Conservation (phyloP, 2,888 invertebrate genomes). For the Ametastegia equiseti region DNA sequence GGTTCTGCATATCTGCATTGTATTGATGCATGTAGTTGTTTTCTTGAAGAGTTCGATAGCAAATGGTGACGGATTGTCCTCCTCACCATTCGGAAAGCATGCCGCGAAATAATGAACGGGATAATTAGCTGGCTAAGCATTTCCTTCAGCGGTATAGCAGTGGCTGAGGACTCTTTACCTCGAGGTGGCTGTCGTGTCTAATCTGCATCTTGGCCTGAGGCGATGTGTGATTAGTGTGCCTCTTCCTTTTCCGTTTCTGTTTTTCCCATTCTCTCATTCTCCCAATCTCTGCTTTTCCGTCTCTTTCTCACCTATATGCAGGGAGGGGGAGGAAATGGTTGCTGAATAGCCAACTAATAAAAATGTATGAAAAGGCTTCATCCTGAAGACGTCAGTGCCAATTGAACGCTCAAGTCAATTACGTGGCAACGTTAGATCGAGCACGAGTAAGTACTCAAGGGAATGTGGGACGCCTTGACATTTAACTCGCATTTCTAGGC, state of each 20-base stretch:
- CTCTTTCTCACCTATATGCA: background rate
- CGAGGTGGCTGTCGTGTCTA: conserved; percentile 49
- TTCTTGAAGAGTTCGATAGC: background rate
- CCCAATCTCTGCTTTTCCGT: background rate
- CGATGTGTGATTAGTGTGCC: conserved; percentile 34
- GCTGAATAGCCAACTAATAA: conserved; percentile 12
- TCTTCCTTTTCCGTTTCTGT: background rate
- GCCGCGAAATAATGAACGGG: conserved; percentile 48
- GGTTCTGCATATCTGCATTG: too few relatives aligned
- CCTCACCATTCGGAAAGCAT: conserved; percentile 11
- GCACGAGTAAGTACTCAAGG: conserved; percentile 13
- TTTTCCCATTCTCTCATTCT: background rate
- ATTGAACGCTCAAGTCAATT: conserved; percentile 2
- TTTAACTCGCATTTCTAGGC: conserved; percentile 11
- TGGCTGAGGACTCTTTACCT: conserved; percentile 4
- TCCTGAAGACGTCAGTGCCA: background rate
- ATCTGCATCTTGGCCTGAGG: conserved; percentile 51
- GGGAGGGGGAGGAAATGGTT: background rate
- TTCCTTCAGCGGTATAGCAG: conserved; percentile 7
- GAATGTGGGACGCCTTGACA: conserved; percentile 26
- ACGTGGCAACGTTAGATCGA: background rate
- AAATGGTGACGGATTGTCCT: background rate
- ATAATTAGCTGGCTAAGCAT: conserved; percentile 53
- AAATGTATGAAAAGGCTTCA: background rate
- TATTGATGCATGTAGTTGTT: background rate